These are phyloP conservation scores for Tinea pellionella DNA, from an alignment of 2,888 invertebrate genomes.

Conservation along the genomic window DNA sequence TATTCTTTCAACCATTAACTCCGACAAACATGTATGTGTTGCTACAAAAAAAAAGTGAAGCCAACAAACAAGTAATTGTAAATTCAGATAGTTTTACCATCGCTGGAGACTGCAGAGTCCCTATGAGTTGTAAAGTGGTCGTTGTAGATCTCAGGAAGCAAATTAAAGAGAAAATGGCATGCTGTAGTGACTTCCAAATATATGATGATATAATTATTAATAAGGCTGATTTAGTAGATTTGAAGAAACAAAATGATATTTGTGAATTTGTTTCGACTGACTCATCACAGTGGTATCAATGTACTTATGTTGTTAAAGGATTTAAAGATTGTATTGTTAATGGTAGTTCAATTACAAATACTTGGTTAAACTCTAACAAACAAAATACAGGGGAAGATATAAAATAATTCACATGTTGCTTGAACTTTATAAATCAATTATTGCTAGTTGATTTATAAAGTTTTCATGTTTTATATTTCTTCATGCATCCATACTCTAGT, in stretches of 20 bases:
- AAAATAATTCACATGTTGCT: too few relatives aligned
- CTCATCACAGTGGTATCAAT: slow-evolving; percentile 60
- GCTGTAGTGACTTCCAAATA: slow-evolving; percentile 49
- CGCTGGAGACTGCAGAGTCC: slow-evolving; percentile 44
- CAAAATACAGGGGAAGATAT: neutral
- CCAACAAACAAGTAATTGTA: slow-evolving; percentile 28
- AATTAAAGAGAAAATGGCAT: slow-evolving; percentile 32
- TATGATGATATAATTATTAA: slow-evolving; percentile 38
- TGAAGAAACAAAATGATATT: slow-evolving; percentile 19
- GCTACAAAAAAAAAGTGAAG: slow-evolving; percentile 40
- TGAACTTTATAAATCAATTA: too few relatives aligned
- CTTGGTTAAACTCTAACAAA: slow-evolving; percentile 42
- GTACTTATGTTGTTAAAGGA: slow-evolving; percentile 65
- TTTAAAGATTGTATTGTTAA: slow-evolving; percentile 69
- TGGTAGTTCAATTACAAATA: slow-evolving; percentile 63
- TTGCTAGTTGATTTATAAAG: too few relatives aligned
- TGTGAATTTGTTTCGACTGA: slow-evolving; percentile 7
- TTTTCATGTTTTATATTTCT: too few relatives aligned
- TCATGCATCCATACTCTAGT: too few relatives aligned
- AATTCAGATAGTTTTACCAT: slow-evolving; percentile 44
- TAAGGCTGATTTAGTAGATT: slow-evolving; percentile 18
- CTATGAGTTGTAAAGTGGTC: slow-evolving; percentile 42
- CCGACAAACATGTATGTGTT: slow-evolving; percentile 65
- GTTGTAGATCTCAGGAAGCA: slow-evolving; percentile 43
- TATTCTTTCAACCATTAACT: slow-evolving; percentile 44